Base-by-base conservation (phyloP, 2,797 vertebrate species). In the Adrianichthys oophorus region DNA sequence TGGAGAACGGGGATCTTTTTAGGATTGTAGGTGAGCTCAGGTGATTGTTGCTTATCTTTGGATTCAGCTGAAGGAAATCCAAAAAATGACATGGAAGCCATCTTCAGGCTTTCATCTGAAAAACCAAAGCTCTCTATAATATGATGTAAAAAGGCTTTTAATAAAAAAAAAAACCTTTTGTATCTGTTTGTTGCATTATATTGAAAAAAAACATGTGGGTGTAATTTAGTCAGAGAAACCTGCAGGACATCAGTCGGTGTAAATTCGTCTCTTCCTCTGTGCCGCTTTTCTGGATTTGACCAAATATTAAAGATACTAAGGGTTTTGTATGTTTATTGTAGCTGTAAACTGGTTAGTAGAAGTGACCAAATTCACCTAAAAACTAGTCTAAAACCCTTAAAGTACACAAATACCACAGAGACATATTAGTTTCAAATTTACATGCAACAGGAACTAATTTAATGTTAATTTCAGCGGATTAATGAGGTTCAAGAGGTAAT, bases 191-290 rank as follows among this genome's bases (percentile, higher is more conserved):
- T 26, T 26, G 5, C 26, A 7, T 6, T 26, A 26, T 26, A 26
- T 1, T 26, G 26, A 26, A 26, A 6, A 6, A 26, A 26, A 26
- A 5, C 5, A 6, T 7, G 7, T 26, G 7, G 59, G 76, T 68
- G 59, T 79, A 66, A 56, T 41, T 74, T 26, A 4, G 72, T 74
- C 42, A 19, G 18, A 55, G 29, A 61, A 62, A 19, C 44, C 70
- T 70, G 44, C 0, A 76, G 66, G 68, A 57, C 17, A 40, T 1
- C 40, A 56, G 44, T 26, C 1, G 7, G 29, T 59, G 29, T 58
- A 56, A 68, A 23, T n/a, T 23, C 18, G 29, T 67, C 48, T 61
- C 45, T 48, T 19, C 15, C 45, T 8, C 15, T 58, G 16, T 46
- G 45, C 10, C 53, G 18, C 26, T 26, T 26, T 26, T 7, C 26